Base-by-base conservation (phyloP, 1,140 invertebrate genomes). In the Ylistrum balloti region DNA sequence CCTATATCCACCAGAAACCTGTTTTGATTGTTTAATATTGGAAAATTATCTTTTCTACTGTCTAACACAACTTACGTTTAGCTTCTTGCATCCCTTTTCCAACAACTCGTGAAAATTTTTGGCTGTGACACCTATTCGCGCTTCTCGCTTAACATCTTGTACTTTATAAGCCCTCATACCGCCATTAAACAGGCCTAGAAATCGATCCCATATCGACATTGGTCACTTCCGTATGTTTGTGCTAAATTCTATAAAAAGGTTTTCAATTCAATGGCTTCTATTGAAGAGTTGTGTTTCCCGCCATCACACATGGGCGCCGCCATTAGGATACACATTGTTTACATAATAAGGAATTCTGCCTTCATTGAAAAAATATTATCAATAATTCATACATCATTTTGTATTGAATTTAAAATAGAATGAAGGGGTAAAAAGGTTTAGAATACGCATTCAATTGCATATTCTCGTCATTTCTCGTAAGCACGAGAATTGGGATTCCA, bases 131-230 rank as follows among this genome's bases (percentile, higher is more conserved):
- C 94, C 94, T 32, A 94, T 90, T 90, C 94, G 88, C 17, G 56
- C 88, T 85, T 92, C 91, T 48, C 94, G 90, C 34, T 91, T 92
- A 3, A 92, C 91, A 91, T 94, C 93, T 90, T 95, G 94, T 1
- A 95, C 93, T 91, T 95, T 95, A 87, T 94, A 95, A 86, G 95
- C 94, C 48, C 93, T 92, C 94, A 95, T 94, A 86, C 94, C 94
- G 87, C 91, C 88, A 90, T 93, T 94, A 91, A 95, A 94, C 22
- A 94, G 85, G 22, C 92, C 91, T 88, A 94, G 85, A 90, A 95
- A 93, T 28, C 93, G 91, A 28, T 74, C 56, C 56, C 56, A 74
- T 74, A 74, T 74, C 56, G 56, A 74, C 56, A 74, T 74, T 74
- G n/a, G 56, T n/a, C 28, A 74, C 56, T 74, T 74, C 56, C 56